Conservation (phyloP, 1,140 invertebrate species). For the Drosophila athabasca region DNA sequence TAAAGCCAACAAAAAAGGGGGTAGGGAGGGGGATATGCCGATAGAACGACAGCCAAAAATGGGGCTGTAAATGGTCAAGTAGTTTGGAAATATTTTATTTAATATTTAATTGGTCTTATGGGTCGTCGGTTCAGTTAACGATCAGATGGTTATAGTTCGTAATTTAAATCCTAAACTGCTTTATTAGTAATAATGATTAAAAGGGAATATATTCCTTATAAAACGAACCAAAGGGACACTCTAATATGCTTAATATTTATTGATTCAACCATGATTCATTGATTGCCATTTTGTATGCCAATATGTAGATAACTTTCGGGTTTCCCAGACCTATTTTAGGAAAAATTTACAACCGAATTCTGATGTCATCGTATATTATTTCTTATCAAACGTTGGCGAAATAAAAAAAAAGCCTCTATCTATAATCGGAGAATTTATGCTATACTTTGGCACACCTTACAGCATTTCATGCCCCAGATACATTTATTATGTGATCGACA, state of each 20-base stretch:
- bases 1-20: slow-evolving; percentile 19
- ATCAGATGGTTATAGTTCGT: background rate
- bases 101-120: slow-evolving; percentile 19
- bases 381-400: slow-evolving; percentile 8
- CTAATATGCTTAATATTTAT: background rate
- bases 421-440: background rate
- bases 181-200: no score
- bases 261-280: slow-evolving; percentile 15
- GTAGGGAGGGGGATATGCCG: background rate
- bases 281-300: slow-evolving; percentile 10
- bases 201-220: no score
- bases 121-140: background rate
- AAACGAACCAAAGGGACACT: no score
- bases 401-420: background rate
- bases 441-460: background rate
- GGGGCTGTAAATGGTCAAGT: slow-evolving; percentile 2
- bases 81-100: slow-evolving; percentile 27
- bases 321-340: slow-evolving; percentile 23
- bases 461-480: background rate
- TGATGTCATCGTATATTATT: slow-evolving; percentile 8
- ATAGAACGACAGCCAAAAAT: slow-evolving; percentile 30
- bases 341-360: slow-evolving; percentile 17
- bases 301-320: slow-evolving; percentile 19
- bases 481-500: background rate
- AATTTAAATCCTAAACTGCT: no score